These are phyloP conservation scores for Cynoglossus semilaevis DNA, from an alignment of 2,113 vertebrate species.

Conservation along the genomic window DNA sequence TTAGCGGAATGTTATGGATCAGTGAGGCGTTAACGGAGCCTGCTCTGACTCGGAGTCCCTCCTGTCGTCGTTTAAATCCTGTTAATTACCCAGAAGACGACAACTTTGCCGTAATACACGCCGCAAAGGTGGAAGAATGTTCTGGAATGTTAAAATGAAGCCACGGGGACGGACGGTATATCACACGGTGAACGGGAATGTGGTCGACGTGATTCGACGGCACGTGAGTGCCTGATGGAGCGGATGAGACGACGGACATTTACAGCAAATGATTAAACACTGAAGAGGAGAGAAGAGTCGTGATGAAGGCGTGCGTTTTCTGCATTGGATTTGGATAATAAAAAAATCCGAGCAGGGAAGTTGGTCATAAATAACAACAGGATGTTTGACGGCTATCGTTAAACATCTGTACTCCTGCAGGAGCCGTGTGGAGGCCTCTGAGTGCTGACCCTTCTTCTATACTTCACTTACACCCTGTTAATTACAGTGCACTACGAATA, in stretches of 20 bases:
- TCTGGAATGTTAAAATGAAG: constrained; percentile 39
- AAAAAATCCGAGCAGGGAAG: no score
- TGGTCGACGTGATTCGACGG: constrained; percentile 8
- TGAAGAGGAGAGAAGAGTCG: constrained; percentile 34
- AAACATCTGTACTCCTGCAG: constrained; percentile 7
- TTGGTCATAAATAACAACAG: constrained; percentile 22
- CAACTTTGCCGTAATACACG: constrained; percentile 62
- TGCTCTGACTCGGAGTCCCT: no score
- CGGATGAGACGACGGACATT: constrained; percentile 50
- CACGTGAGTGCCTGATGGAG: neutral
- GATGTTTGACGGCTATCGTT: constrained; percentile 13
- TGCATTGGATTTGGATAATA: no score
- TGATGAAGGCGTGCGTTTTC: no score
- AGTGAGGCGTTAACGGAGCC: constrained; percentile 63
- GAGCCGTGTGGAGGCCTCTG: neutral
- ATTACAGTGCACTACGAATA: constrained; percentile 54
- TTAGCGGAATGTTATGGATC: constrained; percentile 68
- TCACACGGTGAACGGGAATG: constrained; percentile 27
- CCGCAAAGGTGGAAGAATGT: constrained; percentile 55
- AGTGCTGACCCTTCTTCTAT: constrained; percentile 3
- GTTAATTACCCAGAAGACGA: constrained; percentile 57
- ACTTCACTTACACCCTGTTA: constrained; percentile 47
- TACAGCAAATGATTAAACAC: constrained; percentile 50
- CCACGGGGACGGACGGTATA: constrained; percentile 30
- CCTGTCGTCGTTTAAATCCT: no score